Percentiles rank a stretch among this genome's conserved stretches.
phyloP scores from a whole-genome alignment of 2,797 vertebrate species.

The Prunella strophiata region DNA sequence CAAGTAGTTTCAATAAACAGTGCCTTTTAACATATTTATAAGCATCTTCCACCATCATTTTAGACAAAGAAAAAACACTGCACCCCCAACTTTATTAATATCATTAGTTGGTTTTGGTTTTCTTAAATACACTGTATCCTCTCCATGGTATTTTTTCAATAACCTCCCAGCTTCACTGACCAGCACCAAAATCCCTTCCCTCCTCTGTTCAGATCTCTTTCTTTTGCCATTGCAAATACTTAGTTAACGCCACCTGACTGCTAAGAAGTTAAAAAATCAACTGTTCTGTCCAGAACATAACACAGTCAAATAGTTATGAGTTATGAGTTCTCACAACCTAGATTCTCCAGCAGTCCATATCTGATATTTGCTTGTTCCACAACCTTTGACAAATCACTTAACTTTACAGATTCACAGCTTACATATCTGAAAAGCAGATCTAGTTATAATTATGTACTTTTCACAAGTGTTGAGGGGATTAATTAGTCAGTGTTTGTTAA shows the following conservation, averaged over 20 bases:
- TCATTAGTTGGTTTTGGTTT: neutral
- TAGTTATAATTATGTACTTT: constrained; percentile 1
- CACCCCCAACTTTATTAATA: neutral
- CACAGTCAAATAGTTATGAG: neutral
- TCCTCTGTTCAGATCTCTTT: constrained; percentile 45
- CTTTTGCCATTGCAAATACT: neutral
- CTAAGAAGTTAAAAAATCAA: neutral
- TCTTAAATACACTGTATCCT: neutral
- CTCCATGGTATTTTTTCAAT: neutral
- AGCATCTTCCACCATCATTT: neutral
- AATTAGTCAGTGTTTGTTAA: neutral
- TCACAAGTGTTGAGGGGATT: neutral
- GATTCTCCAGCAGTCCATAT: neutral
- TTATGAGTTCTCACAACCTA: neutral
- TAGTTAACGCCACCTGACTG: neutral
- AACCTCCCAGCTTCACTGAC: constrained; percentile 7
- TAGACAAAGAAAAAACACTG: neutral
- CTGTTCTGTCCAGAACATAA: neutral
- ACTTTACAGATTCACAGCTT: neutral
- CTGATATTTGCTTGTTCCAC: neutral
- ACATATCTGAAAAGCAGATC: neutral
- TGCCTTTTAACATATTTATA: neutral
- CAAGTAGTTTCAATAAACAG: neutral
- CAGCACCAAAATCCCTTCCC: neutral
- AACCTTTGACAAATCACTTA: neutral